Evolutionary conservation across 2,797 vertebrate genomes (phyloP), one percentile per base, ranked within the genome.

Genomic region (Rhadinocentrus ornatus): DNA sequence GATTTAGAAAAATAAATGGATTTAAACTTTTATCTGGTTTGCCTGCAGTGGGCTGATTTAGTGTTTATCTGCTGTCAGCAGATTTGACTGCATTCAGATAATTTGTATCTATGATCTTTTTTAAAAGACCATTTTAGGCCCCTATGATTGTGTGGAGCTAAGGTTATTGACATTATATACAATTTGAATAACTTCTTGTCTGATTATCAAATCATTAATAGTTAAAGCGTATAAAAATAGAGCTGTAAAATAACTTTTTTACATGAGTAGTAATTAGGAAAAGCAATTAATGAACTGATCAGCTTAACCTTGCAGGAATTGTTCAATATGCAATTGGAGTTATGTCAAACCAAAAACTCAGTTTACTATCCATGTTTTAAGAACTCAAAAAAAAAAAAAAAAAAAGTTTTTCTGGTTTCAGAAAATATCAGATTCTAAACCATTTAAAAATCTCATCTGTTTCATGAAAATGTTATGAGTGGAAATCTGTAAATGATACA

Each of bases 81-180:
- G 39, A 1, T 41, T 41, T 41, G 5, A 41, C 15, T 3, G 1
- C 39, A 41, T 41, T 41, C 11, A 41, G 15, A 41, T 41, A 2
- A 4, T 16, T 41, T 41, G 1, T 18, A 41, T 16, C 39, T 6
- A 2, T 44, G 18, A 44, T 44, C 6, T 44, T 4, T 37, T 12
- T 44, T 2, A 18, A 6, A 24, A 72, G 72, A 77, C 62, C 76
- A 60, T 58, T 50, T 50, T 11, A 22, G 9, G n/a, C 22, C 46
- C 46, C 4, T 22, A 9, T 24, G n/a, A 50, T 44, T 44, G 7
- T 20, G 5, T 6, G 6, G 7, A 44, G 16, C n/a, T 24, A 22
- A 24, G 8, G 24, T 50, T 50, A 50, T 48, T 22, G 20, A 48
- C n/a, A 11, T 1, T n/a, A 11, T 24, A 3, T 50, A 12, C 3